Evolutionary conservation across 2,888 invertebrate genomes (phyloP), one percentile per base, ranked within the genome.

Genomic region (Tipula confusa): DNA sequence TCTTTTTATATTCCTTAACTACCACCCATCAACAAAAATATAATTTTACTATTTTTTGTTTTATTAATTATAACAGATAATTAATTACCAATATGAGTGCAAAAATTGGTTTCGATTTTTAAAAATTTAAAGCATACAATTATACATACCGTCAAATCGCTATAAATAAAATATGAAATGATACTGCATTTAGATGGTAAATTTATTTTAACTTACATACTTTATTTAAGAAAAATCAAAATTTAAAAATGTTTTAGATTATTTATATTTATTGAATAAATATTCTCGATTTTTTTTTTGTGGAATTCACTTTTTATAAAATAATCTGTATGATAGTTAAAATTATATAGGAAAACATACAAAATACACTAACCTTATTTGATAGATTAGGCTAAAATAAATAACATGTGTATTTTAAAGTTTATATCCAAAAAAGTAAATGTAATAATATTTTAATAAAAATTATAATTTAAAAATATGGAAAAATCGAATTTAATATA

Each of bases 401-500:
- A 24, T 33, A 33, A 33, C 7, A 33, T 64, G 24, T 64, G 24
- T 33, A 33, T 64, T 24, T 7, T 64, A 64, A 43, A 24, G 13
- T 24, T 7, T 24, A 64, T 64, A 64, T 11, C 24, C 24, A 24
- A 24, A 64, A 9, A 64, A 24, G 11, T 24, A 64, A 64, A 64
- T 64, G 64, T 64, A 64, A 64, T 64, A 64, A 48, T 18, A 64
- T 24, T 64, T 64, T 64, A 64, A 64, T 64, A 64, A 64, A 64
- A 43, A n/a, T 15, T n/a, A n/a, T 43, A 43, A n/a, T 7, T 43
- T 43, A 7, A 43, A 43, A 64, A 64, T 64, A 64, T 64, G 64
- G 6, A 24, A 64, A 24, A n/a, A n/a, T n/a, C n/a, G n/a, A n/a
- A n/a, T n/a, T n/a, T n/a, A n/a, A n/a, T n/a, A n/a, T n/a, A n/a